Percentiles rank a stretch among this genome's conserved stretches.
phyloP scores from a whole-genome alignment of 1,140 invertebrate species.

The Brachionus rubens region DNA sequence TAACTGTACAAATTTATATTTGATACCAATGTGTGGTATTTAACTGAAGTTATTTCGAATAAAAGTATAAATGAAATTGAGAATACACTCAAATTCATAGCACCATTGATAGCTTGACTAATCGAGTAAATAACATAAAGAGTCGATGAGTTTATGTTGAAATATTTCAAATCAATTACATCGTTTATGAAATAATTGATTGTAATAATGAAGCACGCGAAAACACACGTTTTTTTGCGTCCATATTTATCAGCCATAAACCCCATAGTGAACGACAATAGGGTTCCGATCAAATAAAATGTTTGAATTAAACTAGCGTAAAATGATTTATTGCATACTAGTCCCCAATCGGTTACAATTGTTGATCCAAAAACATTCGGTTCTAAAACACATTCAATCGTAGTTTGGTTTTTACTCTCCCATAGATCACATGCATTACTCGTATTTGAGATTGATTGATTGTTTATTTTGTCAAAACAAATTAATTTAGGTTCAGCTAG shows the following conservation, averaged over 20 bases:
- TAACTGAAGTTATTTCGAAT: conserved; percentile 20
- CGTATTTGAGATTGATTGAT: not conserved
- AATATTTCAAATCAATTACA: not conserved
- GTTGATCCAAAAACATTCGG: not conserved
- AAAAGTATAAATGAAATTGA: conserved; percentile 8
- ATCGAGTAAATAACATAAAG: not conserved
- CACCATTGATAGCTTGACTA: not conserved
- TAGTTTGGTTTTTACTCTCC: not conserved
- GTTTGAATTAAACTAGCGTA: conserved; percentile 19
- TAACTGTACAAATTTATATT: conserved; percentile 3
- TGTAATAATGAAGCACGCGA: not conserved
- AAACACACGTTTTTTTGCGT: not conserved
- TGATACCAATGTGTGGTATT: not conserved
- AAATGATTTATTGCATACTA: not conserved
- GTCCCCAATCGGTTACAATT: not conserved
- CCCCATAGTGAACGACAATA: not conserved
- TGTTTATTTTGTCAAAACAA: not conserved
- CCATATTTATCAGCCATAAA: conserved; percentile 15
- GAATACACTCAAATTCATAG: conserved; percentile 8
- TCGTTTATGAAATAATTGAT: not conserved
- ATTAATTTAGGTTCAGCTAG: not conserved
- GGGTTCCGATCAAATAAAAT: conserved; percentile 20
- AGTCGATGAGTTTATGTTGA: not conserved
- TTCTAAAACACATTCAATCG: not conserved
- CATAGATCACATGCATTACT: not conserved